phyloP scores from a whole-genome alignment of 2,797 vertebrate species.

The Poeciliopsis presidionis region DNA sequence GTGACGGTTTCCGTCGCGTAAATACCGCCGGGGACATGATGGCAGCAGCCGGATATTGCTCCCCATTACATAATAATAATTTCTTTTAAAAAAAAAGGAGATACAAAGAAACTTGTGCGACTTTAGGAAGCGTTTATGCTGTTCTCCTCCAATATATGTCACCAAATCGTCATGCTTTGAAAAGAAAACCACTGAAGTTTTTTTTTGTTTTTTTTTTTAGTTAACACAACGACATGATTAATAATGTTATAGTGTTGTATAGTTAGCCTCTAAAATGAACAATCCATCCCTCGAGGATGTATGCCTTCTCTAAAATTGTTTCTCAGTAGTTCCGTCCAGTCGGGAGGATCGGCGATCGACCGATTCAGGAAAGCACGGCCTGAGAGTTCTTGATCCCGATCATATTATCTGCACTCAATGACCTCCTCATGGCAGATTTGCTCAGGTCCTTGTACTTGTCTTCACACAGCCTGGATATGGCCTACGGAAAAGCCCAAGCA shows the following conservation, averaged over 20 bases:
- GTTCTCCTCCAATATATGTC: constrained; percentile 42
- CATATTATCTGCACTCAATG: constrained; percentile 94
- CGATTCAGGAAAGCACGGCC: constrained; percentile 92
- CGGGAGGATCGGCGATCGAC: background rate
- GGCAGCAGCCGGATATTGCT: constrained; percentile 5
- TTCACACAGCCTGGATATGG: constrained; percentile 97
- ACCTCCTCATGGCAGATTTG: constrained; percentile 88
- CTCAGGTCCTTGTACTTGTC: constrained; percentile 96
- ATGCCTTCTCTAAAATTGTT: constrained; percentile 36
- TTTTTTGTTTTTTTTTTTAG: constrained; percentile 3
- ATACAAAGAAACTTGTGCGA: constrained; percentile 12
- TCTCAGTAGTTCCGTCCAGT: background rate
- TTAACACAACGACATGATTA: constrained; percentile 48
- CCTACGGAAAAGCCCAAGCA: constrained; percentile 73
- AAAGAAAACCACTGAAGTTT: constrained; percentile 36
- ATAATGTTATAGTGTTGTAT: constrained; percentile 38
- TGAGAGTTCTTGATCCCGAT: constrained; percentile 89
- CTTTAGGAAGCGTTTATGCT: constrained; percentile 46
- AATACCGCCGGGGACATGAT: constrained; percentile 19
- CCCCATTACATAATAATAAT: constrained; percentile 10
- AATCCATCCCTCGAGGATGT: constrained; percentile 25
- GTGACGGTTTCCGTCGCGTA: constrained; percentile 24
- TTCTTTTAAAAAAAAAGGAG: background rate
- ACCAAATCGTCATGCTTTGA: constrained; percentile 57
- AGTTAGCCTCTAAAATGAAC: constrained; percentile 26